These are phyloP conservation scores for Magallana ariakensis DNA, from an alignment of 1,140 invertebrate species.

Conservation along the genomic window DNA sequence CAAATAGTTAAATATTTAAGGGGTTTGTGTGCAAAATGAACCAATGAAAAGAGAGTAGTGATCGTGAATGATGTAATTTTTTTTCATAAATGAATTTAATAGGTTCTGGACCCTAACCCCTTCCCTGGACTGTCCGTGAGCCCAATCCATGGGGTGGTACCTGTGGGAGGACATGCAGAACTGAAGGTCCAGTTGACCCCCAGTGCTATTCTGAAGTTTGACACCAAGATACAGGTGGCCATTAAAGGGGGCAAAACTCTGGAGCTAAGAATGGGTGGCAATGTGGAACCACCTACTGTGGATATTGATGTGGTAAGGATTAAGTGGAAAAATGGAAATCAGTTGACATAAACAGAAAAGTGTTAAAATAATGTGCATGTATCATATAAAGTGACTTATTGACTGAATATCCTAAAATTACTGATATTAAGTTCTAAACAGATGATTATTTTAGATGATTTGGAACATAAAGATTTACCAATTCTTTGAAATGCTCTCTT, in stretches of 20 bases:
- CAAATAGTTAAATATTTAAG: too few relatives aligned
- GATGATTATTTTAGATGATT: too few relatives aligned
- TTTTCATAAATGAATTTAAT: not conserved
- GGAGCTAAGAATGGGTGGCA: slow-evolving; percentile 78
- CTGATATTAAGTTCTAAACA: too few relatives aligned
- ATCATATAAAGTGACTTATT: too few relatives aligned
- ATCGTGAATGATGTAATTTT: not conserved
- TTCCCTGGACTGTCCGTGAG: slow-evolving; percentile 76
- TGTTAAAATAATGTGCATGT: not conserved
- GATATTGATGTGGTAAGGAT: slow-evolving; percentile 78
- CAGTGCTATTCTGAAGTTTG: slow-evolving; percentile 78
- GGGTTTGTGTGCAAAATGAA: too few relatives aligned
- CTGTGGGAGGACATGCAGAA: slow-evolving; percentile 76
- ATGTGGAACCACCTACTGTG: slow-evolving; percentile 77
- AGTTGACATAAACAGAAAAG: not conserved
- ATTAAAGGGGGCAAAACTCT: slow-evolving; percentile 76
- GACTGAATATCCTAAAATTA: too few relatives aligned
- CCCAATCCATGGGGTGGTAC: slow-evolving; percentile 77
- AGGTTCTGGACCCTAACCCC: slow-evolving; percentile 79
- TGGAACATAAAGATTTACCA: too few relatives aligned
- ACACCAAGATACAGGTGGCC: slow-evolving; percentile 76
- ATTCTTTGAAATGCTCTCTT: not conserved
- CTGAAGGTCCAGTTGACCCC: slow-evolving; percentile 75
- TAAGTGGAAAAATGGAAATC: not conserved
- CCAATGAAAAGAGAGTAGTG: not conserved